Evolutionary conservation across 2,113 vertebrate species (phyloP).

Genomic region (Cariama cristata): DNA sequence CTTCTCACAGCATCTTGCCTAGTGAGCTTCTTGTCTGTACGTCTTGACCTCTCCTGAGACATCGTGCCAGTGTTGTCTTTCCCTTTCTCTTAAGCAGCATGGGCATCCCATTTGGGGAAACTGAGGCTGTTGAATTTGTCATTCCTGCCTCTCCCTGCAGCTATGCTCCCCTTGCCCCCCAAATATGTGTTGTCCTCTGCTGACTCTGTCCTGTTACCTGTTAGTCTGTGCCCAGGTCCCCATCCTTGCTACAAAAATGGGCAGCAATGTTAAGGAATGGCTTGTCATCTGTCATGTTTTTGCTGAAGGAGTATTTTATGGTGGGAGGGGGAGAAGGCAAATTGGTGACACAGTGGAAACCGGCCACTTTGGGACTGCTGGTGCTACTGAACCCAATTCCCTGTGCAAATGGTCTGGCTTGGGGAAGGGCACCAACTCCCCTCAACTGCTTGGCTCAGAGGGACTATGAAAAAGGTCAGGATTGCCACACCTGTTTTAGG

Average conservation of each 20-base stretch:
- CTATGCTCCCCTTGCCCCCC: neutral
- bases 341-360: neutral
- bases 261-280: neutral
- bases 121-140: neutral
- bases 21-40: neutral
- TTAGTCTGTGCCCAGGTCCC: neutral
- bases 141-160: neutral
- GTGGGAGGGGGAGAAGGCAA: neutral
- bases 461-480: neutral
- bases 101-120: rapidly evolving
- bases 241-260: neutral
- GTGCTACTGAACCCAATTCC: neutral
- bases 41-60: neutral
- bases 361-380: neutral
- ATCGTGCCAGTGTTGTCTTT: neutral
- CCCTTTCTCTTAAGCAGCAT: neutral
- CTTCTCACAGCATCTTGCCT: neutral
- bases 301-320: neutral
- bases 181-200: neutral
- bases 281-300: neutral
- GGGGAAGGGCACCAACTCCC: neutral
- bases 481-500: neutral
- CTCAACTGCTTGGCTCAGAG: neutral
- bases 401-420: neutral
- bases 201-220: neutral